These are phyloP conservation scores for Crenuchus spilurus DNA, from an alignment of 2,797 vertebrate genomes.

Conservation along the genomic window DNA sequence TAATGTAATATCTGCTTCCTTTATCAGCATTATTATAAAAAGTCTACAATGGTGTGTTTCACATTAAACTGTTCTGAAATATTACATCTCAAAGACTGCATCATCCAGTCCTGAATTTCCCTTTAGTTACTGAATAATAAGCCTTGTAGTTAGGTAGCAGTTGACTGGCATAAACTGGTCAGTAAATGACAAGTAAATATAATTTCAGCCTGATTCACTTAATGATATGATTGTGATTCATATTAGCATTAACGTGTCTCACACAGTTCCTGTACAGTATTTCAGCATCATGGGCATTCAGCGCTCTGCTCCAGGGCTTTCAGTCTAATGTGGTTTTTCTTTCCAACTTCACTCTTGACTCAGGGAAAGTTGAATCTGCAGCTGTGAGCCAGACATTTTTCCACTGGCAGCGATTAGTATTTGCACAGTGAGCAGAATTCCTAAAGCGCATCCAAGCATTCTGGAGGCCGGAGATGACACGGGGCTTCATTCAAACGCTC, in stretches of 20 bases:
- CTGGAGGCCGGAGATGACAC: background rate
- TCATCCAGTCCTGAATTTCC: no score
- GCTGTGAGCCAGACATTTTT: conserved; percentile 6
- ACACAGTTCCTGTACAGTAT: background rate
- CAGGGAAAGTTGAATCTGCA: background rate
- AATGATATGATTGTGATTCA: background rate
- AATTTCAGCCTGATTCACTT: background rate
- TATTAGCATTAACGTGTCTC: no score
- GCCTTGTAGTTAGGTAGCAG: background rate
- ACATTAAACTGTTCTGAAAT: no score
- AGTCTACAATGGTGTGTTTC: no score
- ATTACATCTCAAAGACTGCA: no score
- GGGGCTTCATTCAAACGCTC: background rate
- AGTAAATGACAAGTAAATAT: background rate
- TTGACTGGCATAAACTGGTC: background rate
- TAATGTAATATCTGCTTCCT: no score
- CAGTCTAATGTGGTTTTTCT: background rate
- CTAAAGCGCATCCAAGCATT: background rate
- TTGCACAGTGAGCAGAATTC: background rate
- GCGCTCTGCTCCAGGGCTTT: background rate
- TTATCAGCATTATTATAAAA: no score
- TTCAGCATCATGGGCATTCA: conserved; percentile 1
- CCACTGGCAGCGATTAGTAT: background rate
- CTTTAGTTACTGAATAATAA: no score
- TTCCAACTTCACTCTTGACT: background rate